A percentile compares a stretch with the other conserved stretches of the same genome.
Conservation (phyloP, 2,888 invertebrate species). For the Osmoderma eremita region DNA sequence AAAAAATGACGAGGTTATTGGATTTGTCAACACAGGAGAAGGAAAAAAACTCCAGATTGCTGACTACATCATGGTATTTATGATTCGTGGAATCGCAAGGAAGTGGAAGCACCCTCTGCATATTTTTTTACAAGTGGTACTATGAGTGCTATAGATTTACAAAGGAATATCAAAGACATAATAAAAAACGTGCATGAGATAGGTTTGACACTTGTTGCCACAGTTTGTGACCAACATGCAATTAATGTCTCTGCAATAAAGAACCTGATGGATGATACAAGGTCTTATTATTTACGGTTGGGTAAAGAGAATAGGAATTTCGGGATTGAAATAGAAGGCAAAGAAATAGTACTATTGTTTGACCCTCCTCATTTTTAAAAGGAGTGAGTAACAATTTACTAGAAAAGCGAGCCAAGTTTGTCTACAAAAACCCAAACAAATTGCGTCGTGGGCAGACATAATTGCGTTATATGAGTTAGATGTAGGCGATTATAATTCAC, state of each 20-base stretch:
- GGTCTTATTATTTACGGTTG: not conserved
- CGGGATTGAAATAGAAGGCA: slow-evolving; percentile 10
- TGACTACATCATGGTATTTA: slow-evolving; percentile 42
- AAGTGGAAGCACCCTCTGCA: slow-evolving; percentile 5
- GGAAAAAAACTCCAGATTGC: slow-evolving; percentile 21
- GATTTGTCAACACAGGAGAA: slow-evolving; percentile 36
- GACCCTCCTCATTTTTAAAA: slow-evolving; percentile 20
- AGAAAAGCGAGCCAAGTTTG: not conserved
- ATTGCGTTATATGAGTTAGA: not conserved
- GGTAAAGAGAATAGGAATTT: slow-evolving; percentile 21
- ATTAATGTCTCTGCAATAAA: slow-evolving; percentile 15
- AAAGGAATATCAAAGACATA: slow-evolving; percentile 17
- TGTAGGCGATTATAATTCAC: not conserved
- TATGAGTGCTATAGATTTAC: slow-evolving; percentile 10
- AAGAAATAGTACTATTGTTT: slow-evolving; percentile 19
- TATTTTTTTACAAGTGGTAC: slow-evolving; percentile 34
- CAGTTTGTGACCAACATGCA: slow-evolving; percentile 31
- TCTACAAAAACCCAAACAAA: not conserved
- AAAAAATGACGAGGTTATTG: slow-evolving; percentile 22
- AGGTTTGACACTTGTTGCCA: slow-evolving; percentile 26
- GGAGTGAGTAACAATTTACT: not conserved
- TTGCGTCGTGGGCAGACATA: not conserved
- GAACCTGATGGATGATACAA: slow-evolving; percentile 7
- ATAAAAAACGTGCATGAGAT: slow-evolving; percentile 22
- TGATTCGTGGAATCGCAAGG: not conserved